Evolutionary conservation across 2,113 vertebrate species (phyloP).

Genomic region (Sorex araneus): DNA sequence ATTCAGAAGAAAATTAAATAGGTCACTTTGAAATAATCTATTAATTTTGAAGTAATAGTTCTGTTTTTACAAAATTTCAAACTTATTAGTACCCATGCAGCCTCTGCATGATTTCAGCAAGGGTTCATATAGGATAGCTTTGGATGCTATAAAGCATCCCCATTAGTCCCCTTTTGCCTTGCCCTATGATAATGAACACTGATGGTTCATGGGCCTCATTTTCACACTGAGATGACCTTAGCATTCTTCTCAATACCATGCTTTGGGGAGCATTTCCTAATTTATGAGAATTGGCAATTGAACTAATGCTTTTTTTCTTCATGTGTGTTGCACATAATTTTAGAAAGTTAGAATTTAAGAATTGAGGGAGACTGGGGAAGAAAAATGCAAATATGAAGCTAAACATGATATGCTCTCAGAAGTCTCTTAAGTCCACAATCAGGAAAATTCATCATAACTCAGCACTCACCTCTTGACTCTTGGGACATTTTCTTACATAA

Average conservation of each 20-base stretch:
- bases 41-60: constrained; percentile 57
- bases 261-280: neutral
- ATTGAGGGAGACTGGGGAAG: neutral
- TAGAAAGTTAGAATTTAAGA: neutral
- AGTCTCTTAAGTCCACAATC: constrained; percentile 18
- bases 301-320: neutral
- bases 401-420: neutral
- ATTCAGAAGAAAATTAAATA: neutral
- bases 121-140: neutral
- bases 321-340: neutral
- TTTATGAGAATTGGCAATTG: neutral
- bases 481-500: constrained; percentile 27
- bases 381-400: neutral
- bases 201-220: neutral
- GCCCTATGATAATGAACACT: neutral
- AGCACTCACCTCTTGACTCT: neutral
- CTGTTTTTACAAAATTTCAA: neutral
- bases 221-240: neutral
- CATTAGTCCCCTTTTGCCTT: neutral
- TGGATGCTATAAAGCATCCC: neutral
- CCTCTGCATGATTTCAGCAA: neutral
- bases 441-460: constrained; percentile 45
- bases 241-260: constrained; percentile 1
- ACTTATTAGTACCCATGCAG: neutral
- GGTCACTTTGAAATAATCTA: neutral